These are phyloP conservation scores for Chalcosyrphus nemorum DNA, from an alignment of 2,888 invertebrate genomes.

Conservation along the genomic window DNA sequence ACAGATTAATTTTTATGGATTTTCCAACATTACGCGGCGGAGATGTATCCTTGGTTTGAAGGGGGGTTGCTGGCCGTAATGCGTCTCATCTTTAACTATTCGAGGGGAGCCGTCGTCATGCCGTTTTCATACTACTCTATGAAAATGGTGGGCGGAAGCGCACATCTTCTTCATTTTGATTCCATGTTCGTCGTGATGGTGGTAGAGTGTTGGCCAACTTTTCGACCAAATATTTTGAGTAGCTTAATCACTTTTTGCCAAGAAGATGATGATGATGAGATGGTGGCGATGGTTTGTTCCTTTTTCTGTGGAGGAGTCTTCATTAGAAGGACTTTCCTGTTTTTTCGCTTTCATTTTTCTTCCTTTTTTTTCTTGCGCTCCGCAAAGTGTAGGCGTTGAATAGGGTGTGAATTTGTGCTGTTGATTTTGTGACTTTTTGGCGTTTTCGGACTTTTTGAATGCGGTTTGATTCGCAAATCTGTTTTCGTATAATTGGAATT, in stretches of 20 bases:
- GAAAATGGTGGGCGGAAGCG: neutral
- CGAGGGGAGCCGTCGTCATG: neutral
- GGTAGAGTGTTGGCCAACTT: constrained; percentile 56
- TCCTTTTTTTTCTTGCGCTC: too few relatives aligned
- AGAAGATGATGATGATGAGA: constrained; percentile 36
- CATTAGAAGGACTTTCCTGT: constrained; percentile 50
- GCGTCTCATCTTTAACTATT: constrained; percentile 50
- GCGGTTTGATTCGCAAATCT: constrained; percentile 56
- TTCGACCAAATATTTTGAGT: constrained; percentile 70
- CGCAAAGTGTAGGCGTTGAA: constrained; percentile 34
- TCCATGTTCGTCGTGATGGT: neutral
- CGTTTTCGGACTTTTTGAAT: constrained; percentile 19
- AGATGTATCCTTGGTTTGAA: too few relatives aligned
- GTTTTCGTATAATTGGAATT: constrained; percentile 64
- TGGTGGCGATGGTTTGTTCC: constrained; percentile 19
- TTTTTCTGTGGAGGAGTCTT: constrained; percentile 21
- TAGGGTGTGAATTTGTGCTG: constrained; percentile 42
- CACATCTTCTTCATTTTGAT: neutral
- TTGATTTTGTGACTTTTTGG: constrained; percentile 38
- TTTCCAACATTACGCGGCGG: constrained; percentile 68
- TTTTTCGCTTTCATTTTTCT: neutral
- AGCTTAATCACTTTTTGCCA: constrained; percentile 68
- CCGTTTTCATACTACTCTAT: neutral
- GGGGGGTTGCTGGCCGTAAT: constrained; percentile 35
- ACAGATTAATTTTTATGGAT: constrained; percentile 77